These are phyloP conservation scores for Petrocephalus schoutedeni DNA, from an alignment of 2,797 vertebrate species.

Conservation along the genomic window DNA sequence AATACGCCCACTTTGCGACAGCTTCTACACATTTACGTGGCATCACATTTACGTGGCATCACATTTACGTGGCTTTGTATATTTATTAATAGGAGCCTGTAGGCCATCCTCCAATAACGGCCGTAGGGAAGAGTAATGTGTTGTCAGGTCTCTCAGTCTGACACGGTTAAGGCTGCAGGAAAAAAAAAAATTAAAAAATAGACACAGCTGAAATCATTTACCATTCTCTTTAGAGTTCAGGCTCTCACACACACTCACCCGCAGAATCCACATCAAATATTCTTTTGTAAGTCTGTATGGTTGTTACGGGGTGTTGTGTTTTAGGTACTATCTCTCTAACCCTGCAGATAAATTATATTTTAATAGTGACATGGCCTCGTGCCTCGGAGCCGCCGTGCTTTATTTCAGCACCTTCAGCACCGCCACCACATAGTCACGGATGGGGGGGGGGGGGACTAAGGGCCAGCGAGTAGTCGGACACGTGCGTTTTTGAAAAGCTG, in stretches of 20 bases:
- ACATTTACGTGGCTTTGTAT: not conserved
- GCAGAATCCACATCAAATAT: constrained; percentile 1
- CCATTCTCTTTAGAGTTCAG: constrained; percentile 9
- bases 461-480: not conserved
- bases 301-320: not conserved
- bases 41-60: not conserved
- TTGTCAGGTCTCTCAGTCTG: not conserved
- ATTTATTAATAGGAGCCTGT: not conserved
- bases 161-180: not conserved
- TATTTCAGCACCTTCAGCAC: no score
- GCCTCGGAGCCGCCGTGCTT: not conserved
- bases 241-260: not conserved
- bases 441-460: not conserved
- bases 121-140: not conserved
- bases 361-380: not conserved
- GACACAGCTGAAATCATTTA: constrained; percentile 8
- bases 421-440: not conserved
- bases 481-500: not conserved
- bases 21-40: not conserved
- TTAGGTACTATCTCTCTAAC: not conserved
- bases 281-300: constrained; percentile 6
- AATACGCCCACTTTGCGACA: not conserved
- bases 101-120: not conserved
- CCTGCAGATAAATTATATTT: not conserved
- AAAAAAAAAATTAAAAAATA: not conserved